phyloP scores from a whole-genome alignment of 2,797 vertebrate species.

The Adelosebastes latens region DNA sequence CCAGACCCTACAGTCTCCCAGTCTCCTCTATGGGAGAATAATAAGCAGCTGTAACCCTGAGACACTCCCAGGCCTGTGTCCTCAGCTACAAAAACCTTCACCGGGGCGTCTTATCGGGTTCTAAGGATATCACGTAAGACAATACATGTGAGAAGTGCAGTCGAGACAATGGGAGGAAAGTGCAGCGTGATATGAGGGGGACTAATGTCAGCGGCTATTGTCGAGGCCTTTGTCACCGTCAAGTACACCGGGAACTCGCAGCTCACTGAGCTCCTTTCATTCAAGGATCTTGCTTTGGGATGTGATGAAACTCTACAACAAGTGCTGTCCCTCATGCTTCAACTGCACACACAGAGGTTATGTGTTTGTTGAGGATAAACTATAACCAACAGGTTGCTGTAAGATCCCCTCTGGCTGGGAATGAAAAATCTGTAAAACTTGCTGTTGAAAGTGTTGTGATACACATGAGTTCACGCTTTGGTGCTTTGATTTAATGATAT shows the following conservation, averaged over 20 bases:
- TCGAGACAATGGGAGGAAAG: constrained; percentile 76
- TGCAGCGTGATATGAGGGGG: constrained; percentile 77
- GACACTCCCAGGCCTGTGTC: constrained; percentile 82
- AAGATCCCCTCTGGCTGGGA: not conserved
- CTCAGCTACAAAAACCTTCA: constrained; percentile 71
- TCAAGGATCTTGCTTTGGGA: constrained; percentile 32
- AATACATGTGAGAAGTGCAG: constrained; percentile 87
- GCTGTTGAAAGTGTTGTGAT: not conserved
- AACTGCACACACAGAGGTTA: not conserved
- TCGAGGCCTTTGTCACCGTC: constrained; percentile 74
- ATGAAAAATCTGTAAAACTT: not conserved
- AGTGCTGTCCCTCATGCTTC: constrained; percentile 21
- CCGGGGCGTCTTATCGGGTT: constrained; percentile 77
- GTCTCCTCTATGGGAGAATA: constrained; percentile 71
- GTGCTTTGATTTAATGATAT: not conserved
- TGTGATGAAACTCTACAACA: constrained; percentile 52
- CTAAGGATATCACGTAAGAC: constrained; percentile 84
- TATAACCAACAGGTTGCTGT: not conserved
- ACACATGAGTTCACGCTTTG: not conserved
- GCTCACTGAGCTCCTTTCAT: constrained; percentile 66
- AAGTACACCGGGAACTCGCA: constrained; percentile 69
- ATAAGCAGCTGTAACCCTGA: constrained; percentile 79
- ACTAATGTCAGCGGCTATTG: constrained; percentile 78
- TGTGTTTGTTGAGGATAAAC: constrained; percentile 15
- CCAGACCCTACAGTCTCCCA: constrained; percentile 57